Base-by-base conservation (phyloP, 2,113 vertebrate species). In the Trinectes maculatus region DNA sequence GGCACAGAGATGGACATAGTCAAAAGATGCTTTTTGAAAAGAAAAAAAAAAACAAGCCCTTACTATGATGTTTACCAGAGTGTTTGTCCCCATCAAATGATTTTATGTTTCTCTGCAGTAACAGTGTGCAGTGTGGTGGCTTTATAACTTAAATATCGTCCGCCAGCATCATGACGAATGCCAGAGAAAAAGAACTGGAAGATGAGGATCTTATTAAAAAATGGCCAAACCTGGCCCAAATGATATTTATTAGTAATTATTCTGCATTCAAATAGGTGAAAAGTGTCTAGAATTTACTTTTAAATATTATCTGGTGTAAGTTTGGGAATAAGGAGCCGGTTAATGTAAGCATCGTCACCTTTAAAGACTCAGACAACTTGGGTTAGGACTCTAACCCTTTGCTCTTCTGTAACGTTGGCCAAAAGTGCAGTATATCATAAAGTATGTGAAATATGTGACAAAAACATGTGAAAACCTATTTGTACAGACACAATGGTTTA, bases 401-500 rank as follows among this genome's bases (percentile, higher is more conserved):
- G 28, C 67, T 77, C 49, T 43, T 71, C 65, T 68, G 56, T 80
- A 40, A 51, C 40, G 71, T 82, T 37, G 67, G 73, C 76, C 79
- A 54, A 74, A 83, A 72, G 78, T 84, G 82, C 71, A 85, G 85
- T 85, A 76, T 77, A 79, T 80, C 82, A 84, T 85, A 26, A 69
- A 85, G 44, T 87, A 62, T 57, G 80, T 89, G 82, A 82, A 79
- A 64, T 71, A 63, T 80, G 78, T 75, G 66, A 53, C 43, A 57
- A 71, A 52, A 72, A 79, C 16, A 60, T 5, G 71, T 81, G 70
- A 73, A 83, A 68, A 60, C 52, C 56, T 74, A 81, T 85, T 80
- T 91, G 87, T 89, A 89, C 86, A 90, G 79, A 84, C 43, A 58
- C 67, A 80, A 74, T 71, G 79, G 79, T 81, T 77, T 40, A 78